Evolutionary conservation across 2,888 invertebrate genomes (phyloP).

Genomic region (Exocentrus adspersus): DNA sequence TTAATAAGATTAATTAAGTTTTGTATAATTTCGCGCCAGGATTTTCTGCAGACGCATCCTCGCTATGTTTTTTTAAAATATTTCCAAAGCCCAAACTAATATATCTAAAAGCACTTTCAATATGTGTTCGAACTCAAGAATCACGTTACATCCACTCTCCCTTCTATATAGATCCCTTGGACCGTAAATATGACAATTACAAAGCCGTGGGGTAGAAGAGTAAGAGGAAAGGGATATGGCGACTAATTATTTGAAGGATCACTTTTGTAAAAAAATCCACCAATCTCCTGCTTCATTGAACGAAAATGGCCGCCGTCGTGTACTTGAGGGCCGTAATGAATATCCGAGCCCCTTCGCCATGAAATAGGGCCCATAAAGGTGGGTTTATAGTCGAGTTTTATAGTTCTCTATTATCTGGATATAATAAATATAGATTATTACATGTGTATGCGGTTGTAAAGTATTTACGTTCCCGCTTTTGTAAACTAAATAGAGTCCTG

Average conservation of each 20-base stretch:
- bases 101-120: not conserved
- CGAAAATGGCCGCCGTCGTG: slow-evolving; percentile 16
- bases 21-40: not conserved
- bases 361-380: slow-evolving; percentile 17
- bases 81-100: not conserved
- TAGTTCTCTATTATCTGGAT: slow-evolving; percentile 22
- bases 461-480: not conserved
- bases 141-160: not conserved
- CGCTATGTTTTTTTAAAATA: not conserved
- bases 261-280: slow-evolving; percentile 20
- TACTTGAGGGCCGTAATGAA: slow-evolving; percentile 31
- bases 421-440: slow-evolving; percentile 17
- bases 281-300: slow-evolving; percentile 27
- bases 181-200: slow-evolving; percentile 7
- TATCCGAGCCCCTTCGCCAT: slow-evolving; percentile 25
- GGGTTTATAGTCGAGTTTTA: slow-evolving; percentile 14
- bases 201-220: not conserved
- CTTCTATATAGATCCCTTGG: not conserved
- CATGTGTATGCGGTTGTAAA: slow-evolving; percentile 4
- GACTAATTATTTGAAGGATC: slow-evolving; percentile 18
- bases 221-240: slow-evolving; percentile 4
- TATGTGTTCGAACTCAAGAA: not conserved
- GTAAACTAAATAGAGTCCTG: not conserved
- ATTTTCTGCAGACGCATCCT: not conserved
- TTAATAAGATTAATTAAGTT: slow-evolving; percentile 27